A percentile compares a stretch with the other conserved stretches of the same genome.
Conservation (phyloP, 2,888 invertebrate species). For the Apotomis betuletana region DNA sequence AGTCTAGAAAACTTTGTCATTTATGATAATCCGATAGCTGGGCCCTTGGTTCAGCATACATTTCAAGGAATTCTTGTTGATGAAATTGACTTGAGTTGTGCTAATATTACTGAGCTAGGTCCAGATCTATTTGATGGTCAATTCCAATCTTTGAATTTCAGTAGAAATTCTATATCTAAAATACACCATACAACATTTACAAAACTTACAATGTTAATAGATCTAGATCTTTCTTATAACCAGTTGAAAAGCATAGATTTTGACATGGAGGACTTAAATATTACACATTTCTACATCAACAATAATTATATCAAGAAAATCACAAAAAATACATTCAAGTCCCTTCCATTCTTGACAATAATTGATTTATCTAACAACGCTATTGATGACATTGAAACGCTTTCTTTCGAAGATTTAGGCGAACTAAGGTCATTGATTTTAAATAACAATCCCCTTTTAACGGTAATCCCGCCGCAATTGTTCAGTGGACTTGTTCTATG, state of each 20-base stretch:
- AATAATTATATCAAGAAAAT: conserved; percentile 25
- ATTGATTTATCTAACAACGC: conserved; percentile 30
- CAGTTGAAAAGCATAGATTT: conserved; percentile 23
- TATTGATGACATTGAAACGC: conserved; percentile 14
- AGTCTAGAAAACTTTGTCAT: conserved; percentile 17
- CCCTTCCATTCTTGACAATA: neutral
- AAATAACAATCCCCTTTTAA: conserved; percentile 25
- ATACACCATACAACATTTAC: conserved; percentile 28
- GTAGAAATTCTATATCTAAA: conserved; percentile 30
- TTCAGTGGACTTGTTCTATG: conserved; percentile 21
- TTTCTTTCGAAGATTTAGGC: conserved; percentile 22
- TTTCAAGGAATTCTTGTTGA: conserved; percentile 32
- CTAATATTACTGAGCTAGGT: conserved; percentile 31
- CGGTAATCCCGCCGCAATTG: conserved; percentile 11
- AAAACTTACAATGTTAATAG: conserved; percentile 16
- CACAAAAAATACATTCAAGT: conserved; percentile 3
- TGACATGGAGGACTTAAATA: conserved; percentile 15
- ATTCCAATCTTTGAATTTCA: conserved; percentile 19
- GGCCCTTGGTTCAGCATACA: conserved; percentile 19
- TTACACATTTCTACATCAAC: conserved; percentile 19
- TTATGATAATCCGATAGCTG: conserved; percentile 19
- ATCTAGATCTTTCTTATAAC: conserved; percentile 32
- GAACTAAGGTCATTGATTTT: conserved; percentile 20
- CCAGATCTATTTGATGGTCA: conserved; percentile 19
- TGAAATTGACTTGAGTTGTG: conserved; percentile 20